Base-by-base conservation (phyloP, 1,140 invertebrate genomes). In the Trachelipus rathkii region DNA sequence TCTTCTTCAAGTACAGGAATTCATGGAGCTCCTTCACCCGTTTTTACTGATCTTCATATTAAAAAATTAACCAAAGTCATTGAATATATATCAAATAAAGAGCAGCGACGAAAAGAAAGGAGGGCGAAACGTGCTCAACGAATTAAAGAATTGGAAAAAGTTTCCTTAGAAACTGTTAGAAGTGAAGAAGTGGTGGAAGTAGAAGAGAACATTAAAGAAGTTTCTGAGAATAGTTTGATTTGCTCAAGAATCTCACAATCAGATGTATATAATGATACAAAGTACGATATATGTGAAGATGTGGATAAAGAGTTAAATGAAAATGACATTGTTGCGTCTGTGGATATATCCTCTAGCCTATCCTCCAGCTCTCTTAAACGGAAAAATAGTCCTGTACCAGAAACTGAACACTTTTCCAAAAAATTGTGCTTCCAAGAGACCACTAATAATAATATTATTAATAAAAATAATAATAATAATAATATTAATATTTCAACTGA, bases 41-140 rank as follows among this genome's bases (percentile, higher is more conserved):
- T 6, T 45, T 78, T 78, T 53, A 73, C 77, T 9, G 69, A 74
- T n/a, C 24, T 71, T 24, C 77, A 78, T 53, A 43, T 78, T 11
- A 23, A 68, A 13, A 71, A 78, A 24, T 71, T 78, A 15, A 76
- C 74, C 21, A 78, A 78, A 66, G 77, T 78, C 13, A n/a, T 78
- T 23, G 53, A 78, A 46, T 74, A 76, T 60, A 75, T 78, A 21
- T 73, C 77, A 11, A 73, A 68, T 66, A 70, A 71, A 19, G 72
- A 76, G 15, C 74, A 78, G 43, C 53, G 77, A n/a, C 67, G 77
- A 53, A 45, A 71, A 21, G 74, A 78, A 44, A 78, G 77, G 44
- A 73, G 74, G 33, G 74, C 71, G 46, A 78, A 45, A 33, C 72
- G 71, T 44, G 77, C 77, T 10, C 50, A 60, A 60, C 11, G 8